Evolutionary conservation across 2,113 vertebrate species (phyloP), one percentile per base, ranked within the genome.

Genomic region (Pseudolaguvia tuberculata): DNA sequence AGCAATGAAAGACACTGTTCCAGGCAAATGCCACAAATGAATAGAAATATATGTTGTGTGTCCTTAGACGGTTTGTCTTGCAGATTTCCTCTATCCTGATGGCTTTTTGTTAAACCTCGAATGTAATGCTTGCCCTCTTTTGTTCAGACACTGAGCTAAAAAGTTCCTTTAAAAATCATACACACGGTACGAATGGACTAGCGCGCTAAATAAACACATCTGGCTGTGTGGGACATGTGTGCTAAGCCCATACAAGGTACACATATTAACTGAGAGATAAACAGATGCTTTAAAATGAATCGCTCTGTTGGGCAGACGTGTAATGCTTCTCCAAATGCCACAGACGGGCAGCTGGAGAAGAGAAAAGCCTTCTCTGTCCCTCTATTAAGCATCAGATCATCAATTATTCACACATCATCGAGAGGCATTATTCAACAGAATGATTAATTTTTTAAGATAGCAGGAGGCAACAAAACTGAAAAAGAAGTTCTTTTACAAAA

Each of bases 401-500:
- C 84, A 91, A 91, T 92, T 92, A 93, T 93, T 89, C 87, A 92
- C 84, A 66, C 70, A 83, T 89, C 89, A 91, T 88, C 86, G 86
- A 75, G 82, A 91, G 89, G 86, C 84, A 84, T 87, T 90, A 91
- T 89, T 93, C 87, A 92, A 92, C 83, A 85, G 85, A 77, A 90
- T 79, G 63, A 91, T 93, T 89, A 88, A 91, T 91, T 92, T 92
- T 77, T 93, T 91, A 89, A 92, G 87, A 86, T 83, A 65, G 79
- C 42, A 84, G 84, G 79, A 73, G 78, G 82, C 85, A 79, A 86
- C 83, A 87, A 42, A 42, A 42, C 12, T 11, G 17, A 65, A 42
- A 75, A 77, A 87, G 80, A 86, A 84, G 77, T 86, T 68, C 78
- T 58, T 45, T 2, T 88, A 84, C 90, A 51, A 84, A 35, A 35